phyloP scores from a whole-genome alignment of 2,797 vertebrate species.

The Triplophysa yarkandensis region DNA sequence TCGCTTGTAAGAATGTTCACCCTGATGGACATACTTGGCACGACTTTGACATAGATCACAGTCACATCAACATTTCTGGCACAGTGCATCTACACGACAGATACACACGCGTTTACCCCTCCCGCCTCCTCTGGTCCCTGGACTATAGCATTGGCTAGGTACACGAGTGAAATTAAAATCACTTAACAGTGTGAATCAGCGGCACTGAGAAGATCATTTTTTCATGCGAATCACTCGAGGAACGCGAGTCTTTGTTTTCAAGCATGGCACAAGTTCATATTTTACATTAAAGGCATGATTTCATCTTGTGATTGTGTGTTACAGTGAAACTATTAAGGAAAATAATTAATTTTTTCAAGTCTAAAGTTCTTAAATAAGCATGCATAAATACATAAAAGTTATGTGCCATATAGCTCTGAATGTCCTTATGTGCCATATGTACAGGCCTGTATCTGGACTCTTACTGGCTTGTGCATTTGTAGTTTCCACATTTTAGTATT shows the following conservation, averaged over 20 bases:
- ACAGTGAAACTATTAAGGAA: not conserved
- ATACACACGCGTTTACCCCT: conserved; percentile 15
- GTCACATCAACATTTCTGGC: conserved; percentile 56
- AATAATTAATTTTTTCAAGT: no score
- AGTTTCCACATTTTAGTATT: no score
- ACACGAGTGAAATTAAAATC: conserved; percentile 45
- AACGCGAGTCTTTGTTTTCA: conserved; percentile 37
- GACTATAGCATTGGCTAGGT: conserved; percentile 31
- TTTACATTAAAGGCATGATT: conserved; percentile 41
- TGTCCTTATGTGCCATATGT: no score
- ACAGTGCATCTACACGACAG: conserved; percentile 28
- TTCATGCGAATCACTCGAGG: conserved; percentile 20
- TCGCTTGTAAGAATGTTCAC: conserved; percentile 21
- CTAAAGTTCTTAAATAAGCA: no score
- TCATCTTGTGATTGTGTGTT: no score
- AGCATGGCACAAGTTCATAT: conserved; percentile 37
- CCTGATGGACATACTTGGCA: conserved; percentile 55
- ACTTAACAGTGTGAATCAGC: conserved; percentile 49
- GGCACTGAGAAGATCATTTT: conserved; percentile 42
- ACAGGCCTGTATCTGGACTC: no score
- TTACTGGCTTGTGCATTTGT: no score
- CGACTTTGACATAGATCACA: conserved; percentile 44
- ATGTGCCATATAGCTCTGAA: no score
- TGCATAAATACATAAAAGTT: no score
- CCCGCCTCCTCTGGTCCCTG: conserved; percentile 25